Evolutionary conservation across 2,113 vertebrate genomes (phyloP).

Genomic region (Nibea coibor): DNA sequence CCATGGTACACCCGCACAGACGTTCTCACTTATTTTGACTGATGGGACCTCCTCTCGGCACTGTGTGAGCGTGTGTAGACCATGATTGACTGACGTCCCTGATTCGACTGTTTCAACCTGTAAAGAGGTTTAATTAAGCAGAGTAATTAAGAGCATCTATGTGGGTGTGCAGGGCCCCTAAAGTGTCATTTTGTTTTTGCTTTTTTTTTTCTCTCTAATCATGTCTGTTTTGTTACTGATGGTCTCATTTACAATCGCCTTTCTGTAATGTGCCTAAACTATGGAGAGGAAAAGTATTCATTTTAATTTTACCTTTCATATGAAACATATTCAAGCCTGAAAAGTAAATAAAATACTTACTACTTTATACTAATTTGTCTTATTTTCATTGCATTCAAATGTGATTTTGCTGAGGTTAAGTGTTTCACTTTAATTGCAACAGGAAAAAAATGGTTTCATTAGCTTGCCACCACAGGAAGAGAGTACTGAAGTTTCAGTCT

Average conservation of each 20-base stretch:
- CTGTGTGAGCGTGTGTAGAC: conserved; percentile 15
- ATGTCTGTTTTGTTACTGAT: conserved; percentile 67
- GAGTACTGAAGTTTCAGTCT: not conserved
- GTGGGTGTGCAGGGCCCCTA: conserved; percentile 44
- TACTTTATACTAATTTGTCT: conserved; percentile 60
- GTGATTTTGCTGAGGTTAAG: not conserved
- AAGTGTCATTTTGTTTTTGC: conserved; percentile 43
- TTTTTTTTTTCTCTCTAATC: conserved; percentile 19
- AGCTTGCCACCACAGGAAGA: conserved; percentile 32
- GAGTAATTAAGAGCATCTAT: conserved; percentile 33
- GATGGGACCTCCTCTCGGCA: conserved; percentile 26
- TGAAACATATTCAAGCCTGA: conserved; percentile 87
- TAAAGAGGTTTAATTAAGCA: conserved; percentile 44
- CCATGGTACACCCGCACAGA: conserved; percentile 43
- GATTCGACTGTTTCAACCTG: conserved; percentile 7
- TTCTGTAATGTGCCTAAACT: conserved; percentile 88
- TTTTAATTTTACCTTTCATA: conserved; percentile 88
- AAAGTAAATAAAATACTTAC: conserved; percentile 87
- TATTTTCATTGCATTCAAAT: conserved; percentile 13
- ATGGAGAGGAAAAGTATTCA: conserved; percentile 76
- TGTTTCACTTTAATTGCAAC: not conserved
- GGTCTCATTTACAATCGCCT: conserved; percentile 81
- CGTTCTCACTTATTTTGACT: conserved; percentile 22
- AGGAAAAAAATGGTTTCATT: not conserved
- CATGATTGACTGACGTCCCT: not conserved